phyloP scores from a whole-genome alignment of 2,888 invertebrate genomes.

The Axea sp. region DNA sequence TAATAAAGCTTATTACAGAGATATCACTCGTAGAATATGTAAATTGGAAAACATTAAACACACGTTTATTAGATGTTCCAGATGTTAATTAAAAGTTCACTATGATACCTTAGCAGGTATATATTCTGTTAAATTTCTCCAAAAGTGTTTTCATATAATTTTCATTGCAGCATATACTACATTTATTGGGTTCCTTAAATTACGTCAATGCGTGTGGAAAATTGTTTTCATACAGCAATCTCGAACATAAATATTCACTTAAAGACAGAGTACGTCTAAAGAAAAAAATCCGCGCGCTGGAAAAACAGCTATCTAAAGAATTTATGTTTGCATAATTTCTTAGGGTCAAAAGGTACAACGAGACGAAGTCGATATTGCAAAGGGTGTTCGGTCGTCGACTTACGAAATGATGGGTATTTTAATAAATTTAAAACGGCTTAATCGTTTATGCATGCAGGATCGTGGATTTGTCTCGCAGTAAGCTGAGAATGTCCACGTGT shows the following conservation, averaged over 20 bases:
- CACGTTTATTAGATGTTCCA: too few species aligned
- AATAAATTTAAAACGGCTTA: constrained; percentile 78
- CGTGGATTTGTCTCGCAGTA: constrained; percentile 79
- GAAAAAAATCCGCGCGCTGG: constrained; percentile 41
- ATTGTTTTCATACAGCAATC: too few species aligned
- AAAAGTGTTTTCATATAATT: too few species aligned
- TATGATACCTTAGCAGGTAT: too few species aligned
- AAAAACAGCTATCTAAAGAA: constrained; percentile 56
- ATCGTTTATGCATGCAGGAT: constrained; percentile 79
- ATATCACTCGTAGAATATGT: too few species aligned
- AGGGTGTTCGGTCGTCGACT: constrained; percentile 56
- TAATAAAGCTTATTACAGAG: too few species aligned
- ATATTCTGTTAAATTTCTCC: too few species aligned
- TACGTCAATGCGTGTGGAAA: too few species aligned
- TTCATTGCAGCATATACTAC: too few species aligned
- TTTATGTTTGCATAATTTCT: constrained; percentile 60
- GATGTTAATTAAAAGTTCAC: too few species aligned
- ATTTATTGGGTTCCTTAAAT: too few species aligned
- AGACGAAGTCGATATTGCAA: constrained; percentile 56
- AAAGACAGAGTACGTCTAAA: constrained; percentile 39
- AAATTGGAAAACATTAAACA: too few species aligned
- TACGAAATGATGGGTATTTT: constrained; percentile 75
- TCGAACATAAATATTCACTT: constrained; percentile 32
- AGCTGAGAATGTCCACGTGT: constrained; percentile 79
- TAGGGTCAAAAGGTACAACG: constrained; percentile 59